Evolutionary conservation across 37 sponge, comb jelly and placozoan species (phyloP).

Genomic region (Chondrosia reniformis): DNA sequence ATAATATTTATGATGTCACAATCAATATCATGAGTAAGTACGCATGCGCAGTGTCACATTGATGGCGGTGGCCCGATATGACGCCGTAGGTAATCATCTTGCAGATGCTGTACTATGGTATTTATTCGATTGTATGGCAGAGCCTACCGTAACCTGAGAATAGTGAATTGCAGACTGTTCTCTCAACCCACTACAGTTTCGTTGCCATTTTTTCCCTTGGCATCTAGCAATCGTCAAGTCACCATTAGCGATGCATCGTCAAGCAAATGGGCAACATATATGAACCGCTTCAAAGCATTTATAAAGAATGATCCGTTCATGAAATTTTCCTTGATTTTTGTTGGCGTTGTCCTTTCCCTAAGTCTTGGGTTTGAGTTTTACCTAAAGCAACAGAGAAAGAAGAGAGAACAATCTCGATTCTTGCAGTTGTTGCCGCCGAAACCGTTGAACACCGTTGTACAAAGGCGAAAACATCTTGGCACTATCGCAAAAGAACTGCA

Average conservation of each 20-base stretch:
- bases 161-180: no score
- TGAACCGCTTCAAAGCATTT: conserved; percentile 5
- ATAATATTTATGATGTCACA: no score
- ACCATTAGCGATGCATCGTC: not conserved
- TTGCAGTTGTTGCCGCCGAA: conserved; percentile 16
- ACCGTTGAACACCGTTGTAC: not conserved
- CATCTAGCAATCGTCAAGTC: not conserved
- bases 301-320: conserved; percentile 54
- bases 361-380: conserved; percentile 41
- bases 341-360: conserved; percentile 48
- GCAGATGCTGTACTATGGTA: no score
- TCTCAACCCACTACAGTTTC: no score
- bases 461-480: not conserved
- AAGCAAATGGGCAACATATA: not conserved
- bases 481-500: no score
- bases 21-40: no score
- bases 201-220: no score
- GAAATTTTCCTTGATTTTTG: conserved; percentile 57
- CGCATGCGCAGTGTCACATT: no score
- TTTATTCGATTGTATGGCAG: no score
- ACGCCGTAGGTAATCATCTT: no score
- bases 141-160: no score
- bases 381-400: conserved; percentile 30
- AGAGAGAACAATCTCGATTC: not conserved
- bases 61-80: no score